These are phyloP conservation scores for Thinocorus orbignyianus DNA, from an alignment of 2,113 vertebrate genomes.

Conservation along the genomic window DNA sequence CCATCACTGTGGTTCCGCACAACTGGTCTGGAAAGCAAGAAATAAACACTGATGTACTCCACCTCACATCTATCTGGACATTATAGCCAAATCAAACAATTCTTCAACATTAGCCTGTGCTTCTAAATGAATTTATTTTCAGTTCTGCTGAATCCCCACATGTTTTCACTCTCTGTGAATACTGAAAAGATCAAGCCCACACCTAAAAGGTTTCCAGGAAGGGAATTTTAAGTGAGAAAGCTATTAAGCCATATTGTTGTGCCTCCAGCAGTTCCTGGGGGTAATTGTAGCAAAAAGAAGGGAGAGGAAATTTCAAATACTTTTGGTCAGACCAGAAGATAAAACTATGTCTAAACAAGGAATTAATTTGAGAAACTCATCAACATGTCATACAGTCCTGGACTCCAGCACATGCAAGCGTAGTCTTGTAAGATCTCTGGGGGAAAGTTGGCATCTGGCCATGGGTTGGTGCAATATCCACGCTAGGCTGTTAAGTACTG, in stretches of 20 bases:
- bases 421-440: neutral
- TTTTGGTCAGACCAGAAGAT: neutral
- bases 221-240: neutral
- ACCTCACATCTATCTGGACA: neutral
- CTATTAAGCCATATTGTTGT: neutral
- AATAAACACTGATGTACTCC: neutral
- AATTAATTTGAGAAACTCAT: neutral
- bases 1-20: neutral
- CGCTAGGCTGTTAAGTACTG: accelerated
- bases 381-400: neutral
- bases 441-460: neutral
- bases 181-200: neutral
- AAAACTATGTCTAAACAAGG: neutral
- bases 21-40: neutral
- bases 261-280: neutral
- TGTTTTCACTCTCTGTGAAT: neutral
- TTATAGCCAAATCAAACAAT: neutral
- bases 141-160: neutral
- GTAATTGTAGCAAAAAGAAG: accelerated
- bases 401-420: neutral
- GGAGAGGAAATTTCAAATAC: neutral
- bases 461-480: neutral
- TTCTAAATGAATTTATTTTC: neutral
- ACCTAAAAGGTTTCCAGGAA: neutral
- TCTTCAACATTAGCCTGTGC: neutral